A percentile compares a stretch with the other conserved stretches of the same genome.
These are phyloP conservation scores for Therioaphis trifolii DNA, from an alignment of 2,888 invertebrate genomes.

Conservation along the genomic window DNA sequence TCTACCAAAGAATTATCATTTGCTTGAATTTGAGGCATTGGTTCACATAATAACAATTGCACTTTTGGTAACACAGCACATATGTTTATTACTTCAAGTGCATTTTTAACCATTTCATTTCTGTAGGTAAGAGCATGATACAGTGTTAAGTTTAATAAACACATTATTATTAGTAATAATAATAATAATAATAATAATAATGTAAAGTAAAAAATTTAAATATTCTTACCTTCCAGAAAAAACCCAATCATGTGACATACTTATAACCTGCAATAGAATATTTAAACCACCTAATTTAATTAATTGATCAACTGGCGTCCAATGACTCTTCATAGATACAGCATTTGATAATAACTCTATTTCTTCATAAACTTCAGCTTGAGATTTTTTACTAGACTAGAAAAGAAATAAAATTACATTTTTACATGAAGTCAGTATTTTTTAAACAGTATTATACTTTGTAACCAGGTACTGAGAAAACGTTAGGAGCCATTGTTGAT, in stretches of 20 bases:
- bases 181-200: no score
- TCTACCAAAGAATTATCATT: not conserved
- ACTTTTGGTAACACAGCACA: conserved; percentile 90
- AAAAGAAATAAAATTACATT: conserved; percentile 32
- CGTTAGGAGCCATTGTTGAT: conserved; percentile 30
- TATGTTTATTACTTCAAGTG: conserved; percentile 88
- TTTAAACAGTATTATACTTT: conserved; percentile 59
- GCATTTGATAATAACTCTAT: conserved; percentile 83
- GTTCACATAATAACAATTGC: conserved; percentile 78
- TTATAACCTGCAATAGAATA: conserved; percentile 85
- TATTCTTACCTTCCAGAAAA: conserved; percentile 78
- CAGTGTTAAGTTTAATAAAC: no score
- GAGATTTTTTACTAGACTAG: conserved; percentile 73
- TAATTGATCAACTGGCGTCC: conserved; percentile 91
- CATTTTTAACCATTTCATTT: conserved; percentile 84
- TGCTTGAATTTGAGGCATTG: conserved; percentile 27
- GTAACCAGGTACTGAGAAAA: conserved; percentile 51
- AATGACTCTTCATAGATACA: conserved; percentile 76
- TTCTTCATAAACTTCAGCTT: conserved; percentile 88
- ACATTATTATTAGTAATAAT: no score
- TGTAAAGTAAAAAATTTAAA: conserved; percentile 49
- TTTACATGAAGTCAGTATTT: no score
- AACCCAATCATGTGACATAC: conserved; percentile 92
- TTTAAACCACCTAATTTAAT: conserved; percentile 85
- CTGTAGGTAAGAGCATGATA: no score